Percentiles rank a stretch among this genome's conserved stretches.
phyloP scores from a whole-genome alignment of 2,113 vertebrate genomes.

The Glaucidium brasilianum region DNA sequence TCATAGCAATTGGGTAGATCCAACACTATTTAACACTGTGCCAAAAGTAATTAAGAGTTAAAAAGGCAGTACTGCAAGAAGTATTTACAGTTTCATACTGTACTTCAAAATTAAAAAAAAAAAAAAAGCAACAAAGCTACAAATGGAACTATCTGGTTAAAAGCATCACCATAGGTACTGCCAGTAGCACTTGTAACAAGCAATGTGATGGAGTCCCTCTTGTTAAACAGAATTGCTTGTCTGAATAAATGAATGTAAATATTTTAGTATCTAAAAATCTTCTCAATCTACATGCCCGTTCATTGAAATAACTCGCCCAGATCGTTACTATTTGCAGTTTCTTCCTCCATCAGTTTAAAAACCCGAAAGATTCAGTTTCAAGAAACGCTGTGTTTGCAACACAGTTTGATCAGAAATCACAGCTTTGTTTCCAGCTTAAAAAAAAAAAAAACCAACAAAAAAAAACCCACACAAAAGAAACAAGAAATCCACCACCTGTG shows the following conservation, averaged over 20 bases:
- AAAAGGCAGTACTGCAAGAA: conserved; percentile 60
- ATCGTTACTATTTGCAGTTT: background rate
- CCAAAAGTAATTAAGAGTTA: conserved; percentile 55
- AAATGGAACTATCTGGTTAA: conserved; percentile 17
- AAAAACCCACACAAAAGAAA: background rate
- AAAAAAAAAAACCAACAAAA: background rate
- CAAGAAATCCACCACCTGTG: background rate
- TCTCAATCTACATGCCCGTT: background rate
- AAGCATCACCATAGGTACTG: conserved; percentile 30
- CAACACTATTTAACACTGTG: conserved; percentile 55
- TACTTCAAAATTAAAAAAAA: background rate
- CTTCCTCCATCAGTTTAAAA: background rate
- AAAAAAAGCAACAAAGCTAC: conserved; percentile 36
- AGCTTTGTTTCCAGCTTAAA: conserved; percentile 17
- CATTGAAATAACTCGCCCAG: background rate
- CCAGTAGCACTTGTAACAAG: background rate
- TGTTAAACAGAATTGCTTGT: background rate
- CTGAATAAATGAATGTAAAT: background rate
- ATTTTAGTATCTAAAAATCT: background rate
- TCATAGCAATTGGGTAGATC: conserved; percentile 53
- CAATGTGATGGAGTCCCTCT: background rate
- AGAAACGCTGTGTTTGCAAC: background rate
- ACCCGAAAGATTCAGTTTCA: background rate
- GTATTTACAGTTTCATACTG: conserved; percentile 56
- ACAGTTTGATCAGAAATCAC: background rate